phyloP scores from a whole-genome alignment of 2,888 invertebrate species.

The Coleophora deauratella region DNA sequence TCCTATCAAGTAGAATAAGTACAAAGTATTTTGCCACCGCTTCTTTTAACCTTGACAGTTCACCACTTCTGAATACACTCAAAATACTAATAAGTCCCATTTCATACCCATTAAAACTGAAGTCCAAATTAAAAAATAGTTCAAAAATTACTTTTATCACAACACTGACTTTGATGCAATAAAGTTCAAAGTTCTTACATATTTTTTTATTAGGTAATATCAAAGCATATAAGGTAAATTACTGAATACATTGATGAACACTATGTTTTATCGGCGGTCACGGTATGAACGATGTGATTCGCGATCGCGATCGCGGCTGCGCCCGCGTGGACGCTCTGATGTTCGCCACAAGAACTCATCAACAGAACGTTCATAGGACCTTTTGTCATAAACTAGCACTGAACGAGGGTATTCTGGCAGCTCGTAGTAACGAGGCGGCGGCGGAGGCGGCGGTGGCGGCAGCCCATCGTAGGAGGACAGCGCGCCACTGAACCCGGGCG shows the following conservation, averaged over 20 bases:
- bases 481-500: conserved; percentile 67
- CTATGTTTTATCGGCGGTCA: conserved; percentile 68
- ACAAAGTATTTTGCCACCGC: background rate
- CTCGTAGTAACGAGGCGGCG: conserved; percentile 79
- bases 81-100: conserved; percentile 18
- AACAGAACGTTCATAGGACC: conserved; percentile 91
- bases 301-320: conserved; percentile 69
- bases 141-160: conserved; percentile 48
- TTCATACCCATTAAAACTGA: conserved; percentile 13
- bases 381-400: conserved; percentile 79
- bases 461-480: conserved; percentile 75
- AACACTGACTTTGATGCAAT: conserved; percentile 58
- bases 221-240: conserved; percentile 21
- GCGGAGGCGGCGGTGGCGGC: conserved; percentile 80
- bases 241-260: conserved; percentile 56
- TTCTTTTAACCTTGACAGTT: background rate
- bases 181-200: conserved; percentile 72
- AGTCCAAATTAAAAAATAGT: conserved; percentile 3
- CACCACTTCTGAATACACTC: conserved; percentile 13
- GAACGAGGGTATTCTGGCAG: conserved; percentile 83
- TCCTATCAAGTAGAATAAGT: background rate
- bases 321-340: conserved; percentile 77
- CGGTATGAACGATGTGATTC: conserved; percentile 75
- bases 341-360: conserved; percentile 91
- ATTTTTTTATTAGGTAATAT: conserved; percentile 59